Evolutionary conservation across 2,797 vertebrate species (phyloP).

Genomic region (Kryptopterus vitreolus): DNA sequence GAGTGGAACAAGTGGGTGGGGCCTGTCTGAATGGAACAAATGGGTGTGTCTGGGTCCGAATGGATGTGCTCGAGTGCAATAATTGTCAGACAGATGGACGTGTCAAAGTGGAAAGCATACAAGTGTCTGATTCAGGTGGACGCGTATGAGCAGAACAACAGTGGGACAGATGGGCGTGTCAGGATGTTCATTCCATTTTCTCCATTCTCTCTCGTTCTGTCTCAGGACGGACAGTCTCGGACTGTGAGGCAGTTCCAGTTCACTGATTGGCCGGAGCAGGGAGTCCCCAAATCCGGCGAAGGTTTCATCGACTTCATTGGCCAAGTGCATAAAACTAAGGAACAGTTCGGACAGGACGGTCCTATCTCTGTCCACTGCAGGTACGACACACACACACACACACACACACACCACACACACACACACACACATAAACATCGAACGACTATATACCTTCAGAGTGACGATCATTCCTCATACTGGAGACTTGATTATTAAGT

Average conservation of each 20-base stretch:
- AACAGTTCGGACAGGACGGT: conserved; percentile 97
- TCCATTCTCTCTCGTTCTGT: conserved; percentile 19
- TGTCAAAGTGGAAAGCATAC: not conserved
- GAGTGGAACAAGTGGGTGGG: not conserved
- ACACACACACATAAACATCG: not conserved
- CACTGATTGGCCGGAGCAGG: conserved; percentile 93
- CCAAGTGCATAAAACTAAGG: conserved; percentile 99
- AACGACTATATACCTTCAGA: not conserved
- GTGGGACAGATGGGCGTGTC: not conserved
- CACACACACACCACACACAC: not conserved
- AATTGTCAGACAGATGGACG: not conserved
- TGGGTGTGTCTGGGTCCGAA: not conserved
- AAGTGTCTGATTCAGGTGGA: not conserved
- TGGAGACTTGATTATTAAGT: not conserved
- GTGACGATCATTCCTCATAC: not conserved
- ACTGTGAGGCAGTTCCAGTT: conserved; percentile 92
- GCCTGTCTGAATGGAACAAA: not conserved
- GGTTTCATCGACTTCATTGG: conserved; percentile 98
- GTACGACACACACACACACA: conserved; percentile 62
- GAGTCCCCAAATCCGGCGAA: conserved; percentile 95
- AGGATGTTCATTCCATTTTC: too few species aligned
- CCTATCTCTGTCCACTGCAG: conserved; percentile 99
- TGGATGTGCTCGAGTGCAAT: not conserved
- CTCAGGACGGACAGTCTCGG: conserved; percentile 92
- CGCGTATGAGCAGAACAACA: too few species aligned